These are phyloP conservation scores for Drosophila parvula DNA, from an alignment of 1,140 invertebrate genomes.

Conservation along the genomic window DNA sequence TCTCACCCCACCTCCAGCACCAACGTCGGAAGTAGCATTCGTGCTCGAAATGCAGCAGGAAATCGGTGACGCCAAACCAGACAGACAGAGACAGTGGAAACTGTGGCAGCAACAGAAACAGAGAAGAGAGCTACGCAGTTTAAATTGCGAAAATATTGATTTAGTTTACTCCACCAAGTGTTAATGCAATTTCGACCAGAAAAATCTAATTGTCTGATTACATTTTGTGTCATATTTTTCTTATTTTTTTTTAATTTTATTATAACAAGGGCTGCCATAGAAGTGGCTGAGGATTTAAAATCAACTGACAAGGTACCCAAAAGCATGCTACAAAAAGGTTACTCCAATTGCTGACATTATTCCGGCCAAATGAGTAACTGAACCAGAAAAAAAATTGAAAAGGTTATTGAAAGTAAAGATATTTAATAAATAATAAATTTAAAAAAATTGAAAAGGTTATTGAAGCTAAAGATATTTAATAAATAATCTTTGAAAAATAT, in stretches of 20 bases:
- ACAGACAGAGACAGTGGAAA: slow-evolving; percentile 7
- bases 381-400: too few relatives aligned
- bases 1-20: neutral
- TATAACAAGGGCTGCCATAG: neutral
- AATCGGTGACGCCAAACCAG: slow-evolving; percentile 47
- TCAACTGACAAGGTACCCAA: neutral
- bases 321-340: neutral
- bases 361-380: too few relatives aligned
- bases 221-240: too few relatives aligned
- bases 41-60: slow-evolving; percentile 27
- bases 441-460: too few relatives aligned
- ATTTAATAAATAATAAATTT: too few relatives aligned
- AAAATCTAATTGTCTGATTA: neutral
- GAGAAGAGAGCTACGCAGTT: neutral
- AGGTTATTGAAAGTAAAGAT: too few relatives aligned
- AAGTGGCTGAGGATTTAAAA: neutral
- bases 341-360: too few relatives aligned
- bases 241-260: neutral
- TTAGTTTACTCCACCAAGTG: neutral
- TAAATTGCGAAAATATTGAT: slow-evolving; percentile 1
- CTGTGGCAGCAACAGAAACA: neutral
- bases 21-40: slow-evolving; percentile 6
- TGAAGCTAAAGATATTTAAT: too few relatives aligned
- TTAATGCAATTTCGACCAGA: neutral
- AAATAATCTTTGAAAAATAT: too few relatives aligned